Conservation (phyloP, 2,888 invertebrate species). For the Euzophera pinguis region DNA sequence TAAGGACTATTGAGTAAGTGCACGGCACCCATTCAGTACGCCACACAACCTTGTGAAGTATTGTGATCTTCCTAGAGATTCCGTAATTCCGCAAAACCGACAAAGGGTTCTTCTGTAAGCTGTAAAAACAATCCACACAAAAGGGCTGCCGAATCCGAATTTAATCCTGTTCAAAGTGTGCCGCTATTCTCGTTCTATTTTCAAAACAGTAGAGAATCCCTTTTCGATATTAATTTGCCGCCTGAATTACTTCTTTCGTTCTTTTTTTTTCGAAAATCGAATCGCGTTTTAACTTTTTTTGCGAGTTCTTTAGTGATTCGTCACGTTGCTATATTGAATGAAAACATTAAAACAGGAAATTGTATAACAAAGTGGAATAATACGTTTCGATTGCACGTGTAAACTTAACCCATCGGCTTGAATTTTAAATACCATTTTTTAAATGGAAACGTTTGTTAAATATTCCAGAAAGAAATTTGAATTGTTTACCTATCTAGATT, state of each 20-base stretch:
- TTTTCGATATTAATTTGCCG: slow-evolving; percentile 74
- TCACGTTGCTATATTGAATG: slow-evolving; percentile 15
- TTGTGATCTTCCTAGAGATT: slow-evolving; percentile 45
- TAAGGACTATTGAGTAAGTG: slow-evolving; percentile 55
- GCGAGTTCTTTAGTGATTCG: slow-evolving; percentile 28
- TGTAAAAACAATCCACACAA: slow-evolving; percentile 74
- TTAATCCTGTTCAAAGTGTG: slow-evolving; percentile 69
- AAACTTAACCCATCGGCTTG: background rate
- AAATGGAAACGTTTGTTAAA: no score
- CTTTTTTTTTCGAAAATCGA: slow-evolving; percentile 45
- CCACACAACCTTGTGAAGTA: slow-evolving; percentile 42
- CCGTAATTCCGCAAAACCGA: slow-evolving; percentile 60
- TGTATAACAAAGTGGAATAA: slow-evolving; percentile 7
- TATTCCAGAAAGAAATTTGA: no score
- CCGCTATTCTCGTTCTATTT: slow-evolving; percentile 60
- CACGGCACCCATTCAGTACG: slow-evolving; percentile 43
- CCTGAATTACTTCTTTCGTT: slow-evolving; percentile 60
- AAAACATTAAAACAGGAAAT: slow-evolving; percentile 14
- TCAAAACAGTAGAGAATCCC: slow-evolving; percentile 76
- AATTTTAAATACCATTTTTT: background rate
- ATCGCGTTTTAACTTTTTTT: slow-evolving; percentile 56
- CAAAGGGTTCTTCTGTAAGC: slow-evolving; percentile 74
- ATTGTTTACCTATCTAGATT: no score
- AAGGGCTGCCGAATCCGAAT: slow-evolving; percentile 45
- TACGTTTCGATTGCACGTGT: slow-evolving; percentile 6